Evolutionary conservation across 2,113 vertebrate genomes (phyloP), one percentile per base, ranked within the genome.

Genomic region (Chauna torquata): DNA sequence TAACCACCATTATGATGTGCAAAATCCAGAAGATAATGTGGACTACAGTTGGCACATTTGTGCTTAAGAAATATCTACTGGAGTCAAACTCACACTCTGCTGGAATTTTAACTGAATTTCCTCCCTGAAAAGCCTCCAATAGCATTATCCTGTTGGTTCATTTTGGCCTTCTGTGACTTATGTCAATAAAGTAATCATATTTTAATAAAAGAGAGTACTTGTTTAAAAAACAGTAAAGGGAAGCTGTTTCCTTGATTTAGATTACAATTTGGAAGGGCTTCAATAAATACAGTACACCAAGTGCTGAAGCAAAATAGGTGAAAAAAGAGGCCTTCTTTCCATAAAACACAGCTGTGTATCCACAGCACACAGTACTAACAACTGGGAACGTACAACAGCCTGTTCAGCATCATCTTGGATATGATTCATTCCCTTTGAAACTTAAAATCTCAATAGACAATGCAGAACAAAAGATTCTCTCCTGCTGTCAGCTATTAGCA

Each of bases 181-280:
- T 0, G 6, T 58, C 57, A 92, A 50, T 11, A 52, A 68, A 78
- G 47, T 62, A 78, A 77, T 62, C 8, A 42, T 10, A 5, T 47
- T 94, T 92, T 94, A 94, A 92, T 92, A 86, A 87, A 96, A 85
- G 57, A 96, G 86, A 91, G 50, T 76, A 82, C 32, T 93, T 92
- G 74, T 72, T 94, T 85, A 96, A 90, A 97, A 94, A 79, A 79
- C 52, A 87, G 81, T 58, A 90, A 69, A 64, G 64, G 54, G 82
- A 65, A 91, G 58, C 16, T 81, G 79, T 88, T 88, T 72, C 75
- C 71, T 54, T 85, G 49, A 87, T 94, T 94, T 91, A 38, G 52
- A 81, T 96, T 96, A 94, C 83, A 72, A 16, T 92, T 90, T 94
- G 68, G 92, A 97, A 97, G 76, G 65, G 65, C 82, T 91, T 97